Percentiles rank a stretch among this genome's conserved stretches.
Conservation (phyloP, 2,888 invertebrate genomes). For the Balanococcus diminutus region DNA sequence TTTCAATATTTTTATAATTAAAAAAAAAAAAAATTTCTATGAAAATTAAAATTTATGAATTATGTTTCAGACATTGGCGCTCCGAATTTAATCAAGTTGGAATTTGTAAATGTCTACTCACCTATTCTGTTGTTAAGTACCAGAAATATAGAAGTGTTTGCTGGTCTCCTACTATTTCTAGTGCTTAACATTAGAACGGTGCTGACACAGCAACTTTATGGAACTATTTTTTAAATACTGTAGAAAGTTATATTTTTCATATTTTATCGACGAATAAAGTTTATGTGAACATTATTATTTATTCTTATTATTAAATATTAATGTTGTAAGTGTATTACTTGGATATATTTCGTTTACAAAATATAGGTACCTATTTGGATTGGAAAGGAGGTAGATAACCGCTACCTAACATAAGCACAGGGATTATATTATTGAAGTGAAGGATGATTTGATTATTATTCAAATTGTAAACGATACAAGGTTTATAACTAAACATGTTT, state of each 20-base stretch:
- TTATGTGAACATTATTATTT: neutral
- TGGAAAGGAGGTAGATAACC: no score
- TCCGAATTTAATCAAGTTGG: neutral
- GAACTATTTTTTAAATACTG: neutral
- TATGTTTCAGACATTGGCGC: no score
- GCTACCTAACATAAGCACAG: no score
- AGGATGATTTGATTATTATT: no score
- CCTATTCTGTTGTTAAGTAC: constrained; percentile 55
- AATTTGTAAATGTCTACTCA: constrained; percentile 17
- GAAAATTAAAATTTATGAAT: no score
- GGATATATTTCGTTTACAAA: neutral
- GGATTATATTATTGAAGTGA: no score
- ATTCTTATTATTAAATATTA: neutral
- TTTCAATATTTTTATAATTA: no score
- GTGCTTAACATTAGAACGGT: constrained; percentile 55
- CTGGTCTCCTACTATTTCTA: constrained; percentile 53
- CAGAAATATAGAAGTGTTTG: constrained; percentile 55
- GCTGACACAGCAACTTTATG: constrained; percentile 50
- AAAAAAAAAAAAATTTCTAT: no score
- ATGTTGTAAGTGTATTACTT: neutral
- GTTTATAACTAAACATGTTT: no score
- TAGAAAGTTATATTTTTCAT: neutral
- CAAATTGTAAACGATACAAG: no score
- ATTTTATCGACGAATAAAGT: neutral
- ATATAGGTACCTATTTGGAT: no score